Conservation (phyloP, 1,140 invertebrate genomes). For the Epicauta chinensis region DNA sequence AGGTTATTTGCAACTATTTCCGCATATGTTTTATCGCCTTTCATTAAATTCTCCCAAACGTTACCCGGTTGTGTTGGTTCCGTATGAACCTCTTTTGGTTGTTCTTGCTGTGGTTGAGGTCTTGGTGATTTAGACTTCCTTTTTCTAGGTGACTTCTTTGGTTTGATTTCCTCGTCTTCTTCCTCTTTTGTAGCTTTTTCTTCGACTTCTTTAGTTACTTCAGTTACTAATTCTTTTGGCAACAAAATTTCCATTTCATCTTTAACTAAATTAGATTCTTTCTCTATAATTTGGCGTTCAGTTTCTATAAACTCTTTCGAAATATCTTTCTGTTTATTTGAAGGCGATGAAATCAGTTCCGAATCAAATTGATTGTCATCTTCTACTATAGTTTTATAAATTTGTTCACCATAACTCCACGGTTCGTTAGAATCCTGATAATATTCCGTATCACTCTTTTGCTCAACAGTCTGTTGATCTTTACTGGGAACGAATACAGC, state of each 20-base stretch:
- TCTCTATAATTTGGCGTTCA: constrained; percentile 1
- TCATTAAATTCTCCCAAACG: constrained; percentile 43
- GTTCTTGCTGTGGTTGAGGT: not conserved
- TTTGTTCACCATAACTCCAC: constrained; percentile 27
- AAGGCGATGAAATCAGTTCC: constrained; percentile 1
- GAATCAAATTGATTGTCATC: constrained; percentile 19
- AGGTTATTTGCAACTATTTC: constrained; percentile 47
- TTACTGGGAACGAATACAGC: constrained; percentile 37
- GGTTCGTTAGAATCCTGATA: constrained; percentile 10
- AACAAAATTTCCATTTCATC: constrained; percentile 24
- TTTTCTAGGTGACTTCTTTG: constrained; percentile 20
- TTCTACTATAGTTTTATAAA: constrained; percentile 16
- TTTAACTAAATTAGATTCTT: constrained; percentile 17
- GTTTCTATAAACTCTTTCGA: constrained; percentile 11
- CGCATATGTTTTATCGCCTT: constrained; percentile 52
- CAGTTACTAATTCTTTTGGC: constrained; percentile 27
- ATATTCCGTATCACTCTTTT: constrained; percentile 11
- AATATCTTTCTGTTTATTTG: no score
- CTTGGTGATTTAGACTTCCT: constrained; percentile 18
- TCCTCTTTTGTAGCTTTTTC: constrained; percentile 1
- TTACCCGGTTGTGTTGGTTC: constrained; percentile 10
- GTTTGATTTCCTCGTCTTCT: constrained; percentile 5
- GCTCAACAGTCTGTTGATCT: not conserved
- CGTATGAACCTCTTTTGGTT: not conserved
- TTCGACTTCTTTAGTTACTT: not conserved